Conservation (phyloP, 92 coral and sea anemone genomes). For the Porites rus region DNA sequence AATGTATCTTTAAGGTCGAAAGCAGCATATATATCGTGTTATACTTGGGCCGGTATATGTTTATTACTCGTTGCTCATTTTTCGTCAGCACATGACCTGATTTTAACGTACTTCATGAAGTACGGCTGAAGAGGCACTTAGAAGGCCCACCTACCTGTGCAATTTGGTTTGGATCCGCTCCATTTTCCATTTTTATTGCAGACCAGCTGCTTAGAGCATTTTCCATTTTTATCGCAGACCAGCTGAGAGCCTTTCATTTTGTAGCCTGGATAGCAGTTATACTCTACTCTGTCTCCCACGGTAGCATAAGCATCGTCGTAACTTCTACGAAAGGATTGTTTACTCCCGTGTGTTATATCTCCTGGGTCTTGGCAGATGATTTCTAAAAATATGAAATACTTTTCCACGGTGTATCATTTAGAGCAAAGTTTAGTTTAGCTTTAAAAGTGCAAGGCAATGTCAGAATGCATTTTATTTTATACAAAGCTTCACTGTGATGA, state of each 20-base stretch:
- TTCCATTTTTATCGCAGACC: constrained; percentile 5
- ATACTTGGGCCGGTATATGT: too few species aligned
- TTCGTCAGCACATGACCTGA: too few species aligned
- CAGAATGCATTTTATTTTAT: too few species aligned
- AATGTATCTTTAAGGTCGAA: too few species aligned
- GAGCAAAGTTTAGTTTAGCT: too few species aligned
- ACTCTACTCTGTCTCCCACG: constrained; percentile 65
- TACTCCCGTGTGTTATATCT: constrained; percentile 39
- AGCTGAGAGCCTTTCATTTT: constrained; percentile 47
- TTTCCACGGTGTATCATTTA: not conserved
- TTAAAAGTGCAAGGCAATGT: too few species aligned
- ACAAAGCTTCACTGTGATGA: too few species aligned
- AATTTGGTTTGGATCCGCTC: constrained; percentile 2
- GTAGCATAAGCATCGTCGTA: constrained; percentile 48
- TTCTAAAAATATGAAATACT: constrained; percentile 20
- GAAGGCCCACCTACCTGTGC: too few species aligned
- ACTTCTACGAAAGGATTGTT: constrained; percentile 5
- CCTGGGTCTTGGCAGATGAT: constrained; percentile 69
- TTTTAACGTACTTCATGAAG: too few species aligned
- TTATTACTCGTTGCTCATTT: too few species aligned
- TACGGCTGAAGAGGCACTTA: too few species aligned
- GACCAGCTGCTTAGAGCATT: constrained; percentile 24
- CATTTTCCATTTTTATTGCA: constrained; percentile 41
- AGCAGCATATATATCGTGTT: too few species aligned
- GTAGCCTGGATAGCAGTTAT: constrained; percentile 64